Conservation (phyloP, 2,888 invertebrate species). For the Agrotis clavis region DNA sequence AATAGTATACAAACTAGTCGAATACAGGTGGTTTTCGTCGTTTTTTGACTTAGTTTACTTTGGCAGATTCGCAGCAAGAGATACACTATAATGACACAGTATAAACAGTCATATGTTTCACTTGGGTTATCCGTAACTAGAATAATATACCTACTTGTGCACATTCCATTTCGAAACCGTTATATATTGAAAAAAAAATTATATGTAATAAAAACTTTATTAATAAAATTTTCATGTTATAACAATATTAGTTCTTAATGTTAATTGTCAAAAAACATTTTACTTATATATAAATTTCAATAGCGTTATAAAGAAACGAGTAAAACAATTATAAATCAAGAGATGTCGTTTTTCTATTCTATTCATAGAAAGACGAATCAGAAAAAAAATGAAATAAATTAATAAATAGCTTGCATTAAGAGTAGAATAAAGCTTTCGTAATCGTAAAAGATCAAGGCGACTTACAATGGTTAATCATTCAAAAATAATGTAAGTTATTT, state of each 20-base stretch:
- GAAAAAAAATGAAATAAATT: conserved; percentile 56
- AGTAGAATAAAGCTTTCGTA: conserved; percentile 45
- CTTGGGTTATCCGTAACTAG: not conserved
- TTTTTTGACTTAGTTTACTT: not conserved
- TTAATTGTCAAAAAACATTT: conserved; percentile 55
- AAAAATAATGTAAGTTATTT: conserved; percentile 45
- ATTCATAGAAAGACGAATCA: conserved; percentile 57
- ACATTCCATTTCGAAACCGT: not conserved
- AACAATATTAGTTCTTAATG: conserved; percentile 76
- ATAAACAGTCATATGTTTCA: conserved; percentile 23
- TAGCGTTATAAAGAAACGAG: conserved; percentile 39
- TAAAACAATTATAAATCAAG: conserved; percentile 45
- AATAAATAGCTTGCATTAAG: conserved; percentile 59
- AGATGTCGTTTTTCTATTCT: conserved; percentile 57
- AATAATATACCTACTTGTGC: not conserved
- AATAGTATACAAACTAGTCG: not conserved
- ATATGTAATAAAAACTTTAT: conserved; percentile 71
- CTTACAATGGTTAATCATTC: conserved; percentile 49
- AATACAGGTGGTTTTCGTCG: not conserved
- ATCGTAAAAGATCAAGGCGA: conserved; percentile 40
- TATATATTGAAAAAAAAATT: conserved; percentile 15
- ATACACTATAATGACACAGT: not conserved
- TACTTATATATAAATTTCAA: conserved; percentile 49
- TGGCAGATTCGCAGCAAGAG: not conserved
- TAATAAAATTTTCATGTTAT: conserved; percentile 71